Base-by-base conservation (phyloP, 30 jellyfish, hydroid and myxozoan genomes). In the Turritopsis rubra region DNA sequence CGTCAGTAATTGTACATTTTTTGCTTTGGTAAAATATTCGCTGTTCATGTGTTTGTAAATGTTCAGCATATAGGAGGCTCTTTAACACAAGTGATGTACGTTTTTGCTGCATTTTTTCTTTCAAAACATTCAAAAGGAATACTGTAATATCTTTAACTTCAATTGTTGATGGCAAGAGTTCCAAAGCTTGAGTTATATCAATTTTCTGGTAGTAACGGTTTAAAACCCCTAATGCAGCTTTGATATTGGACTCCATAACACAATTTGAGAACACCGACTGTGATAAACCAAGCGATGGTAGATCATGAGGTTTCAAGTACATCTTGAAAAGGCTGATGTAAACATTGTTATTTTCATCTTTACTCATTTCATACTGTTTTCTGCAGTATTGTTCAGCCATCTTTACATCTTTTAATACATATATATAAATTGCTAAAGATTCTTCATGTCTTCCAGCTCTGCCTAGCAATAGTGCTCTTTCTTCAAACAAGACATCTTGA, bases 381-480 rank as follows among this genome's bases (percentile, higher is more conserved):
- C 96, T 81, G 80, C 98, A 92, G 77, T 87, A 87, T 95, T 92
- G 91, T 31, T 92, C 98, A 16, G 98, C 98, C 96, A 92, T 84
- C 29, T 81, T 77, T 16, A 77, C 80, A 66, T 92, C 96, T 83
- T 85, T 85, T 26, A 92, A 80, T n/a, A 92, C 87, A 73, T 87
- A 88, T 72, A 92, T 92, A 81, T 92, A 92, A 18, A 88, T 92
- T 18, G 96, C 96, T 18, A 92, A 75, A 17, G 98, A 96, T 29
- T 92, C 98, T 77, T 92, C 98, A 74, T 92, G 98, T 29, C 98
- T 54, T 18, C 95, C 96, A 24, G 95, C 96, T 66, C 95, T 75
- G 29, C 98, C 98, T 53, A 83, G 86, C 65, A 92, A 88, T 75
- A 92, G 52, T 7, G 98, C 98, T 13, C 96, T 87, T 80, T 92